Evolutionary conservation across 2,797 vertebrate genomes (phyloP).

Genomic region (Cyprinodon diabolis): DNA sequence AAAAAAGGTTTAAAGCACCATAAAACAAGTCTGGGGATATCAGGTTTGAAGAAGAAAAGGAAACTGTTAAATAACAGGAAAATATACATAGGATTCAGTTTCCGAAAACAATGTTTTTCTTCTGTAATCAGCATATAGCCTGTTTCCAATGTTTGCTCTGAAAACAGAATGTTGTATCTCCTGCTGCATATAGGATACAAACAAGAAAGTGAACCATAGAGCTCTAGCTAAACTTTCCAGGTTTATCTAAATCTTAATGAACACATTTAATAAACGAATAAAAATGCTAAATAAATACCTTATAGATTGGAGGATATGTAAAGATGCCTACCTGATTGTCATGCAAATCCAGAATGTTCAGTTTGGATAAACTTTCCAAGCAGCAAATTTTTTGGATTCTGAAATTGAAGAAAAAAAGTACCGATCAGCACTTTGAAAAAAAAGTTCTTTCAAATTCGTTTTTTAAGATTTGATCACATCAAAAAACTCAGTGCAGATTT

Average conservation of each 20-base stretch:
- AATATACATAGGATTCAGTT: not conserved
- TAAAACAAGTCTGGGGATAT: not conserved
- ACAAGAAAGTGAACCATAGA: constrained; percentile 4
- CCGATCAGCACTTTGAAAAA: too few species aligned
- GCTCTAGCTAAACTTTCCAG: constrained; percentile 22
- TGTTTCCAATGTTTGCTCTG: not conserved
- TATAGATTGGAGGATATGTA: not conserved
- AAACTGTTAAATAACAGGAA: not conserved
- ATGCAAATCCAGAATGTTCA: constrained; percentile 94
- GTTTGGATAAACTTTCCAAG: constrained; percentile 85
- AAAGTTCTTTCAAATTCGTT: not conserved
- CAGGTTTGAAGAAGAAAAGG: constrained; percentile 6
- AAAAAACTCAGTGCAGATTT: not conserved
- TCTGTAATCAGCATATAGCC: not conserved
- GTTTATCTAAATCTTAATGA: not conserved
- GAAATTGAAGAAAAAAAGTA: constrained; percentile 14
- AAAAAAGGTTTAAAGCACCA: not conserved
- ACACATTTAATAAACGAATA: constrained; percentile 8
- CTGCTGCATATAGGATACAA: constrained; percentile 22
- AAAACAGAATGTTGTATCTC: constrained; percentile 16
- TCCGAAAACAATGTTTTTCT: not conserved
- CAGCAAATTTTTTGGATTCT: constrained; percentile 91
- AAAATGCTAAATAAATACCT: constrained; percentile 7
- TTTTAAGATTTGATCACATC: not conserved
- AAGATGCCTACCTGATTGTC: constrained; percentile 90